Evolutionary conservation across 2,113 vertebrate species (phyloP).

Genomic region (Scophthalmus maximus): DNA sequence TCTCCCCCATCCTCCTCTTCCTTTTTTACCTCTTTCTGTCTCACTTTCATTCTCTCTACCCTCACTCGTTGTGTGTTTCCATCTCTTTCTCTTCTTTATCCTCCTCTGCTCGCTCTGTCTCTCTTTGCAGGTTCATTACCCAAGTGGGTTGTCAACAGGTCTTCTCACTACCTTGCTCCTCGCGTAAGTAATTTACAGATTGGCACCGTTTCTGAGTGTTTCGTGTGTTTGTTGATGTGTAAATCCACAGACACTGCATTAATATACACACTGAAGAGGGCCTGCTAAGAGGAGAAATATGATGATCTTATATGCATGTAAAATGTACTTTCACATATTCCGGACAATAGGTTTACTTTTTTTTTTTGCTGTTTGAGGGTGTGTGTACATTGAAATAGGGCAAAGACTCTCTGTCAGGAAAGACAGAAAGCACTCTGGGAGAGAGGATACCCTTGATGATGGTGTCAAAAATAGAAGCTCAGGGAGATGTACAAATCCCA

Average conservation of each 20-base stretch:
- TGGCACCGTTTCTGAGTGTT: constrained; percentile 7
- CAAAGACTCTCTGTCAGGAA: neutral
- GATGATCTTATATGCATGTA: neutral
- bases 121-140: constrained; percentile 90
- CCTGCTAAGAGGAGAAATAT: neutral
- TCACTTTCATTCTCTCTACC: neutral
- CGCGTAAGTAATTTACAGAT: constrained; percentile 85
- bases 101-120: neutral
- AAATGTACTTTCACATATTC: neutral
- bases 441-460: constrained; percentile 10
- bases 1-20: neutral
- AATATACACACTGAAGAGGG: neutral
- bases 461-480: constrained; percentile 6
- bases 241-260: neutral
- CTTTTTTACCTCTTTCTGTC: neutral
- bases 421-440: neutral
- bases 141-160: constrained; percentile 98
- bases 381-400: constrained; percentile 24
- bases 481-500: neutral
- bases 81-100: neutral
- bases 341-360: neutral
- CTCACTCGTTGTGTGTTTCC: neutral
- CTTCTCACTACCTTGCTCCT: constrained; percentile 92
- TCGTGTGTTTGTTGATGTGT: constrained; percentile 9
- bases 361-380: constrained; percentile 23